A percentile compares a stretch with the other conserved stretches of the same genome.
Evolutionary conservation across 2,888 invertebrate genomes (phyloP).

Genomic region (Halictus quadricinctus): DNA sequence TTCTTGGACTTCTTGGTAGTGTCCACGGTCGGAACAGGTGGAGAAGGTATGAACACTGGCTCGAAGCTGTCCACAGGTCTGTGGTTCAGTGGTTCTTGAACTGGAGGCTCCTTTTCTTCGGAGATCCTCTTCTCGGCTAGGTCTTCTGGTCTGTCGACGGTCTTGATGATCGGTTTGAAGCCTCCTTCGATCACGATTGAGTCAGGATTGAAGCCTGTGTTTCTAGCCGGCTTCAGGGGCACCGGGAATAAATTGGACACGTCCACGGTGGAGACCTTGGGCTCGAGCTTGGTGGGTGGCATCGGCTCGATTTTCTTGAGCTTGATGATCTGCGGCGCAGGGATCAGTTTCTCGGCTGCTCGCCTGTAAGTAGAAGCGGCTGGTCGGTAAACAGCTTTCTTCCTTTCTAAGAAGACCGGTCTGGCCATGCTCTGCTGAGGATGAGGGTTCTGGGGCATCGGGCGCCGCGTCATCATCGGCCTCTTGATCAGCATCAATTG

Average conservation of each 20-base stretch:
- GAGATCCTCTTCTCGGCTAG: constrained; percentile 66
- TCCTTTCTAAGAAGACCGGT: constrained; percentile 74
- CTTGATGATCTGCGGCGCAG: constrained; percentile 62
- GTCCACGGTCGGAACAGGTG: constrained; percentile 80
- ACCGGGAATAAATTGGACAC: constrained; percentile 18
- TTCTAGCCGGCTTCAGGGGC: constrained; percentile 83
- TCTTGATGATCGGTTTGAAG: constrained; percentile 90
- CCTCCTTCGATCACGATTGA: constrained; percentile 93
- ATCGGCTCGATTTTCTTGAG: constrained; percentile 69
- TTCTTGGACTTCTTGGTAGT: constrained; percentile 74
- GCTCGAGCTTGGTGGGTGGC: constrained; percentile 63
- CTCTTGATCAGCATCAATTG: constrained; percentile 75
- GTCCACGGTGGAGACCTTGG: constrained; percentile 61
- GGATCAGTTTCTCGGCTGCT: constrained; percentile 36
- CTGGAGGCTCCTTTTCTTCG: constrained; percentile 32
- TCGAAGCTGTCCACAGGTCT: constrained; percentile 86
- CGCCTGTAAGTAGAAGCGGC: constrained; percentile 58
- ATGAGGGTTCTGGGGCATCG: constrained; percentile 65
- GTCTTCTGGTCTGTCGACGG: constrained; percentile 75
- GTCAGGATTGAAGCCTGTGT: constrained; percentile 91
- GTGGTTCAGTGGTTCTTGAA: constrained; percentile 78
- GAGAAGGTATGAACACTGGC: constrained; percentile 92
- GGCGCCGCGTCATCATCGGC: constrained; percentile 69
- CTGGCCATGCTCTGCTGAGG: constrained; percentile 60
- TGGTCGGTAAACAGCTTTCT: constrained; percentile 74